Evolutionary conservation across 1,140 invertebrate species (phyloP).

Genomic region (Marisa cornuarietis): DNA sequence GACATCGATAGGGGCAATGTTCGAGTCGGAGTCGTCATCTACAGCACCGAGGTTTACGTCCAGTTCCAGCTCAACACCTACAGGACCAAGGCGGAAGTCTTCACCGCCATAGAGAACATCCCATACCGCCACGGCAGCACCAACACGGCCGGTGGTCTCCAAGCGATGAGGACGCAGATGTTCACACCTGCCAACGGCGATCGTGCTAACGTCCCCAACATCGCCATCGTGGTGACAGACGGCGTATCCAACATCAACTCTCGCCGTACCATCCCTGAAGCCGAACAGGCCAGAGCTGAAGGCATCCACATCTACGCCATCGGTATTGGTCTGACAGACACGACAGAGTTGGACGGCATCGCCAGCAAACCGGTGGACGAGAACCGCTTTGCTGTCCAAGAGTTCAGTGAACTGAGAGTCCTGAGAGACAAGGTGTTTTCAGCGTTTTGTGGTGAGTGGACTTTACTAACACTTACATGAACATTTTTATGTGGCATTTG

Average conservation of each 20-base stretch:
- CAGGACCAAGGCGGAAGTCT: slow-evolving; percentile 28
- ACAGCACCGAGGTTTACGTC: slow-evolving; percentile 37
- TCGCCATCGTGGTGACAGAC: slow-evolving; percentile 48
- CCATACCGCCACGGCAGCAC: slow-evolving; percentile 38
- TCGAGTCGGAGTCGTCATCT: slow-evolving; percentile 44
- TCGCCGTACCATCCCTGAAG: slow-evolving; percentile 51
- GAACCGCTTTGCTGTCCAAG: slow-evolving; percentile 37
- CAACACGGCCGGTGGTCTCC: slow-evolving; percentile 38
- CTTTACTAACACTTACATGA: neutral
- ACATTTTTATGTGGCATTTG: too few relatives aligned
- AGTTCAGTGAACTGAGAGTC: slow-evolving; percentile 36
- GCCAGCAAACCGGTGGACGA: slow-evolving; percentile 29
- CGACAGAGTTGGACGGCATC: slow-evolving; percentile 42
- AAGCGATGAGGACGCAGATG: slow-evolving; percentile 41
- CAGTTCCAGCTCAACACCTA: slow-evolving; percentile 47
- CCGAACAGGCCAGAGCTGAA: slow-evolving; percentile 35
- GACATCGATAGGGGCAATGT: slow-evolving; percentile 45
- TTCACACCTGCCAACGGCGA: slow-evolving; percentile 45
- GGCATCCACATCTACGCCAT: slow-evolving; percentile 54
- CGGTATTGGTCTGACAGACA: slow-evolving; percentile 48
- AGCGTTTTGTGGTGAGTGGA: slow-evolving; percentile 7
- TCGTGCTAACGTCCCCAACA: slow-evolving; percentile 39
- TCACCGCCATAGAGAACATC: slow-evolving; percentile 36
- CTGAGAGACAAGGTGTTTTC: slow-evolving; percentile 22
- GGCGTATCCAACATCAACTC: slow-evolving; percentile 57